Base-by-base conservation (phyloP, 2,888 invertebrate genomes). In the Podotricha telesiphe region DNA sequence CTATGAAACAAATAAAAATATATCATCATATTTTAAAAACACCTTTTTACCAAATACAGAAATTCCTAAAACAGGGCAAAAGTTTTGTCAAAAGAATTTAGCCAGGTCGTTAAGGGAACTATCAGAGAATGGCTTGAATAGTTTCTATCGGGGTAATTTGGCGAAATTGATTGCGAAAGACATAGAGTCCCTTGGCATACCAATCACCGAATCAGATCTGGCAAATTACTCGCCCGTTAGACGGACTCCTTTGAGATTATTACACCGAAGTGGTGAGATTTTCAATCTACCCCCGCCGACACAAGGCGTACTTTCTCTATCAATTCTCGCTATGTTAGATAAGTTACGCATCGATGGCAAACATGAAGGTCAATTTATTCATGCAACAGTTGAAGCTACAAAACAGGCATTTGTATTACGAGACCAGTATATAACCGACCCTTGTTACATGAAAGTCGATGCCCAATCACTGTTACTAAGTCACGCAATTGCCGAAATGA, bases 271-370 rank as follows among this genome's bases (percentile, higher is more conserved):
- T 53, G 91, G 89, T 0, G 86, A 88, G 65, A 55, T 92, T 65
- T 87, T 81, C 61, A 91, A 92, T 73, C 74, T 83, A 70, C 91
- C 91, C 40, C 90, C 92, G 45, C 92, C 92, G n/a, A 86, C 92
- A n/a, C 91, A 91, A 78, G 92, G 92, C 6, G 71, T 87, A 74
- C 83, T 86, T 72, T 91, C 91, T 1, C 75, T 92, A 51, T 77
- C 83, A 8, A 81, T 92, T 68, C 83, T 91, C 50, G 89, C 88
- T 42, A 82, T 91, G 19, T 78, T 91, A 73, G 90, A 92, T 47
- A 83, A 84, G 70, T 79, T 91, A 72, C 77, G 83, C 40, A 81
- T 89, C 66, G 81, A 86, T 74, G 88, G 88, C 45, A 78, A 82
- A 71, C 74, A 89, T 73, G 89, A 91, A 76, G 87, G 84, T 48